Evolutionary conservation across 2,797 vertebrate genomes (phyloP), one percentile per base, ranked within the genome.

Genomic region (Tokudaia muenninki): DNA sequence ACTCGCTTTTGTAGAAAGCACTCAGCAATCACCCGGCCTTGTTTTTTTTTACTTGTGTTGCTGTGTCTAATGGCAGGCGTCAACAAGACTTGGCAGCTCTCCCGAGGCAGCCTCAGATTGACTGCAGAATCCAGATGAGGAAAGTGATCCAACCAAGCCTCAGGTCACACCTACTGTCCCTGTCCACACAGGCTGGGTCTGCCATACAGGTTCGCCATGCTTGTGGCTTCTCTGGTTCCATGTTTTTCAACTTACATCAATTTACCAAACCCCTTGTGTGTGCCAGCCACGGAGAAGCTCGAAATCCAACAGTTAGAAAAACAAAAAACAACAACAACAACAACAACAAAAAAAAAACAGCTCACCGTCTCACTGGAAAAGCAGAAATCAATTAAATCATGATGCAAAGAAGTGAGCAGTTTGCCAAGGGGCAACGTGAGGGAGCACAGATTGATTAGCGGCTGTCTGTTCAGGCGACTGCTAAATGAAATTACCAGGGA

Each of bases 21-120:
- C 52, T 95, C 37, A 26, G 90, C 80, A 88, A 96, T 90, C 83
- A 95, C 22, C 47, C 90, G 67, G 93, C 57, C 88, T 94, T 79
- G n/a, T 88, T 52, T 41, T 41, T 41, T 96, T 91, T 83, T 13
- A 92, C 72, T 61, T 87, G 9, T 6, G 74, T 80, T 90, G 83
- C 77, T 44, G 8, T 50, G 78, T 90, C 96, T 95, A 83, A 95
- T 1, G 63, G 24, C 31, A 31, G 47, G 65, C 1, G 0, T 84
- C 79, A 65, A 75, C 10, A 55, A 3, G 70, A 55, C 87, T 75
- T 81, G 37, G 77, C 50, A 37, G 93, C 59, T 80, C 86, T 83
- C 90, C 41, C 52, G 14, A 89, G 50, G 65, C 52, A 31, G 87
- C 92, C 82, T 70, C 26, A 19, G 61, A 79, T 26, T 80, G 52